Evolutionary conservation across 2,797 vertebrate species (phyloP).

Genomic region (Eurystomus glaucurus): DNA sequence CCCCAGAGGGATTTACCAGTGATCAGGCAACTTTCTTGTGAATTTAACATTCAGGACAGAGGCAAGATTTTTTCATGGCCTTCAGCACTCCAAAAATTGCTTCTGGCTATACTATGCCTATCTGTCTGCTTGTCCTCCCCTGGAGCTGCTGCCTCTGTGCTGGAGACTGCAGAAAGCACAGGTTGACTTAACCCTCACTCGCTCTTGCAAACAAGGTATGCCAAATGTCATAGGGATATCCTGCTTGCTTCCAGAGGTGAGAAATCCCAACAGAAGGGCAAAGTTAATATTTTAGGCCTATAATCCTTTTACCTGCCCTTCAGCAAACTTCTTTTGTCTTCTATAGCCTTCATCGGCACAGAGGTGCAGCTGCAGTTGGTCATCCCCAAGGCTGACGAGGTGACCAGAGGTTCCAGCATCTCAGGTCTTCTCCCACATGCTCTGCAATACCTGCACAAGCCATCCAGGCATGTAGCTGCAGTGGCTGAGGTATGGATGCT

Average conservation of each 20-base stretch:
- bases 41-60: neutral
- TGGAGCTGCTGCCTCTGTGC: neutral
- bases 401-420: neutral
- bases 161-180: fast-evolving
- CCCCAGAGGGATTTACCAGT: neutral
- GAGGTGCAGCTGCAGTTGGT: fast-evolving
- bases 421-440: neutral
- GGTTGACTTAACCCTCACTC: neutral
- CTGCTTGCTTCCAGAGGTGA: neutral
- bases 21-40: neutral
- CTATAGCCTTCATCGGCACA: neutral
- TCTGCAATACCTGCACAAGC: neutral
- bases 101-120: neutral
- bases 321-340: neutral
- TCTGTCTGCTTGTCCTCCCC: neutral
- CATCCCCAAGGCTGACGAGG: neutral
- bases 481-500: neutral
- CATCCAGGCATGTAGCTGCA: fast-evolving
- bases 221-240: neutral
- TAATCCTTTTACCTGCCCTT: neutral
- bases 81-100: neutral
- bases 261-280: neutral
- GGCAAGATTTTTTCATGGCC: neutral
- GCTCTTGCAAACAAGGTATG: neutral
- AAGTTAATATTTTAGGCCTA: neutral